Base-by-base conservation (phyloP, 1,140 invertebrate species). In the Holotrichia oblita region DNA sequence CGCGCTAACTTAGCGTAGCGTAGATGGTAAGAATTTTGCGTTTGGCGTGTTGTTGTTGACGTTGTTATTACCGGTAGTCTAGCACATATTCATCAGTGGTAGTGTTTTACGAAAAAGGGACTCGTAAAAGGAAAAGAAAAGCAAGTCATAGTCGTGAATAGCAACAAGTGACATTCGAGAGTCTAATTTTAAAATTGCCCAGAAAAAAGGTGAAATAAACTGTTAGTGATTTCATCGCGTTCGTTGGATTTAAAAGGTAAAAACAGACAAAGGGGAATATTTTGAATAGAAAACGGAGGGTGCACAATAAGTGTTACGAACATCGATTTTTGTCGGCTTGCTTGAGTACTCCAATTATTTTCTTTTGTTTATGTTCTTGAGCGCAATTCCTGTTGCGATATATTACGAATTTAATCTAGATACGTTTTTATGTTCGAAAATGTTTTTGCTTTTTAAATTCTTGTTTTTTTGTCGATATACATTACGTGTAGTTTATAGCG, bases 1-100 rank as follows among this genome's bases (percentile, higher is more conserved):
- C 73, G 73, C 73, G 73, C 40, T 74, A 74, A 74, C 34, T 20
- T 22, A 44, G 34, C 73, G 73, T 41, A 74, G 73, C 34, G 40
- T 41, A 69, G 61, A 69, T 69, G 20, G 22, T 69, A 69, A 69
- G 61, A 69, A 69, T 69, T 41, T 74, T 41, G 73, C 34, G 73
- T 22, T 74, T 74, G 73, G 34, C 73, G 73, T 41, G 34, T 34
- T 72, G 22, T 27, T 72, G 64, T 40, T 27, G 34, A 34, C 14
- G 73, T 44, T 74, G 12, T 44, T 34, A 20, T 34, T 27, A 20
- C 27, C 22, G 10, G 34, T n/a, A 40, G 73, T 74, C 27, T 34
- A 74, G 61, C 27, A 69, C 61, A 34, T 20, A 69, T 69, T 69
- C 9, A 27, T 22, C 40, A 12, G 73, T 44, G 73, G 17, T 20